These are phyloP conservation scores for Salvelinus sp. DNA, from an alignment of 2,113 vertebrate species.

Conservation along the genomic window DNA sequence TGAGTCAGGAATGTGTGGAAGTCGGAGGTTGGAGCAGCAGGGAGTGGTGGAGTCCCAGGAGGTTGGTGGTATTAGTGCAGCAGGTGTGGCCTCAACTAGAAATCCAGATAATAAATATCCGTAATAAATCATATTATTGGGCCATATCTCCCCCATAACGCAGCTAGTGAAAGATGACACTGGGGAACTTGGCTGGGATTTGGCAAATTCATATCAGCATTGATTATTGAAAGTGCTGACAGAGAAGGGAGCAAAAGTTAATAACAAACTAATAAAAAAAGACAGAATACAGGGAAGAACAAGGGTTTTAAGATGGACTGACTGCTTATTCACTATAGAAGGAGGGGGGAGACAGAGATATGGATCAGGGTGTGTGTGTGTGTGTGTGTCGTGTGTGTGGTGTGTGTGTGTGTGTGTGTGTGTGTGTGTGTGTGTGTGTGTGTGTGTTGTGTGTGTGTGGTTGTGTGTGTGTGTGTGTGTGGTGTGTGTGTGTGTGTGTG, in stretches of 20 bases:
- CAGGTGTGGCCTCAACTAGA: slow-evolving; percentile 52
- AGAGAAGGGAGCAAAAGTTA: slow-evolving; percentile 77
- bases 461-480: slow-evolving; percentile 2
- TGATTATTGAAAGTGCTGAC: slow-evolving; percentile 81
- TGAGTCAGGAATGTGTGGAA: no score
- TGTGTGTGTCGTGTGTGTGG: no score
- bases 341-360: slow-evolving; percentile 24
- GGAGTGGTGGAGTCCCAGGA: no score
- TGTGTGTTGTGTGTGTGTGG: slow-evolving; percentile 10
- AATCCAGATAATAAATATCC: slow-evolving; percentile 81
- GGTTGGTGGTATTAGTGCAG: no score
- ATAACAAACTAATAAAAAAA: slow-evolving; percentile 83
- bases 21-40: no score
- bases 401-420: slow-evolving; percentile 29
- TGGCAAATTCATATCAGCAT: slow-evolving; percentile 84
- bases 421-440: slow-evolving; percentile 6
- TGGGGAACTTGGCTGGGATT: slow-evolving; percentile 75
- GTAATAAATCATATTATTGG: slow-evolving; percentile 83
- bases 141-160: slow-evolving; percentile 76
- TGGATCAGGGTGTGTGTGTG: slow-evolving; percentile 18
- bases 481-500: slow-evolving; percentile 26
- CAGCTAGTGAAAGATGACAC: slow-evolving; percentile 76
- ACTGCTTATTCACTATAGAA: slow-evolving; percentile 56
- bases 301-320: slow-evolving; percentile 76
- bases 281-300: slow-evolving; percentile 74